Conservation (phyloP, 2,113 vertebrate genomes). For the Catharus fuscescens region DNA sequence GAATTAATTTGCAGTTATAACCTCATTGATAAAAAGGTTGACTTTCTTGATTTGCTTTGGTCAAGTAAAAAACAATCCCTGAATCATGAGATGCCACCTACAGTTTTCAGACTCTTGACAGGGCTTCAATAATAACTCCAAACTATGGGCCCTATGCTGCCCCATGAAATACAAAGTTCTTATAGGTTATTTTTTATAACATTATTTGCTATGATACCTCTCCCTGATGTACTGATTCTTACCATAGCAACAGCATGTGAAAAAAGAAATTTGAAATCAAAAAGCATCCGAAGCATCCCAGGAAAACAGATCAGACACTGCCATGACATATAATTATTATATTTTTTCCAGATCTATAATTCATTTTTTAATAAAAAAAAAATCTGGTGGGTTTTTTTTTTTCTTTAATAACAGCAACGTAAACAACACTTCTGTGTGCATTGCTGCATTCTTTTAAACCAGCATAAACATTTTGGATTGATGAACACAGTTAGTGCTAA, state of each 20-base stretch:
- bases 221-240: background rate
- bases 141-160: background rate
- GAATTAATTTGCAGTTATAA: background rate
- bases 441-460: background rate
- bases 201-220: background rate
- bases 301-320: background rate
- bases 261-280: background rate
- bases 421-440: background rate
- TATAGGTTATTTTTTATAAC: background rate
- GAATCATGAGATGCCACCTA: background rate
- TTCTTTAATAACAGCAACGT: background rate
- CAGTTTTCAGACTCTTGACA: background rate
- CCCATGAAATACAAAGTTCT: background rate
- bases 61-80: background rate
- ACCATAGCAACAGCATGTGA: background rate
- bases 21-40: background rate
- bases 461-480: background rate
- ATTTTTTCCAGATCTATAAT: background rate
- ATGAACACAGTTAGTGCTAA: background rate
- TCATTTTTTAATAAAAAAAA: background rate
- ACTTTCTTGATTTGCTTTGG: background rate
- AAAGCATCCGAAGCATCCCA: background rate
- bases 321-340: background rate
- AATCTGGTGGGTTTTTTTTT: background rate
- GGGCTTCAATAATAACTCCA: background rate